Percentiles rank a stretch among this genome's conserved stretches.
These are phyloP conservation scores for Drosophila tanythrix DNA, from an alignment of 2,888 invertebrate species.

Conservation along the genomic window DNA sequence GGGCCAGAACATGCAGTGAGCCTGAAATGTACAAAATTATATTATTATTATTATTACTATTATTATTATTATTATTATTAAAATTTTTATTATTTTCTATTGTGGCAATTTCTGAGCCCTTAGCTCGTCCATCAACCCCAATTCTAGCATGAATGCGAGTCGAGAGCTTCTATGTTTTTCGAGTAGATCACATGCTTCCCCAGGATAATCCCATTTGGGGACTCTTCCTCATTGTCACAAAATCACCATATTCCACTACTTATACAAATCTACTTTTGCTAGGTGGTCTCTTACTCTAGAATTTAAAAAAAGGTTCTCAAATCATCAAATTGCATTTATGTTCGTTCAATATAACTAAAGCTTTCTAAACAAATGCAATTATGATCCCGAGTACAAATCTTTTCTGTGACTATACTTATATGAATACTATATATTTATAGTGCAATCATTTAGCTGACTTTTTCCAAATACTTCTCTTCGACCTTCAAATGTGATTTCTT, in stretches of 20 bases:
- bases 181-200: background rate
- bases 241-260: too few species aligned
- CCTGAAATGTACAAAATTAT: constrained; percentile 84
- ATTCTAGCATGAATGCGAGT: background rate
- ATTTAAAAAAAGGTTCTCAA: too few species aligned
- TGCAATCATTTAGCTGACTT: background rate
- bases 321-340: too few species aligned
- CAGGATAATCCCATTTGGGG: background rate
- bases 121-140: background rate
- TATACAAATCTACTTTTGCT: too few species aligned
- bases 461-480: background rate
- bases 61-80: background rate
- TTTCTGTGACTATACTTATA: too few species aligned
- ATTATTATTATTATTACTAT: background rate
- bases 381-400: too few species aligned
- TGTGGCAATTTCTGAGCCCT: background rate
- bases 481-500: background rate
- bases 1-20: constrained; percentile 92
- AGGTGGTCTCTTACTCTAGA: too few species aligned
- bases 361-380: too few species aligned
- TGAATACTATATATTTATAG: too few species aligned
- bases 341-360: too few species aligned
- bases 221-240: too few species aligned
- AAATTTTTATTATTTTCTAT: background rate
- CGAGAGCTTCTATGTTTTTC: background rate